Conservation (phyloP, 2,888 invertebrate species). For the Corythucha ciliata region DNA sequence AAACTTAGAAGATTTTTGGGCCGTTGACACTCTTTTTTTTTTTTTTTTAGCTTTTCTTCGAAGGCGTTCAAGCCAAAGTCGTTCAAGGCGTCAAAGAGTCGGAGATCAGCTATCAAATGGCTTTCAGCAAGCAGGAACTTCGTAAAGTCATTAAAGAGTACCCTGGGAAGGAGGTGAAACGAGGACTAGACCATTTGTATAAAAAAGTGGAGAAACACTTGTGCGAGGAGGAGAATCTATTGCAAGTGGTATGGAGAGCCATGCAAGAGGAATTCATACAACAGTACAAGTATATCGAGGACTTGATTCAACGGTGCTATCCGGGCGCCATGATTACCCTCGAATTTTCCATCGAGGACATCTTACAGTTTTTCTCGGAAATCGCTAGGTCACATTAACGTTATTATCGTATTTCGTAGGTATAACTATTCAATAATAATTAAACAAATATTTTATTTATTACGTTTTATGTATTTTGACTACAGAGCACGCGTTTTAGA, state of each 20-base stretch:
- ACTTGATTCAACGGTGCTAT: conserved; percentile 89
- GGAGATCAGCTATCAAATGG: conserved; percentile 95
- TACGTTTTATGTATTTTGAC: background rate
- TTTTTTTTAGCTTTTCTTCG: conserved; percentile 75
- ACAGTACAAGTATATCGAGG: conserved; percentile 88
- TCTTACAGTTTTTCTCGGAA: conserved; percentile 93
- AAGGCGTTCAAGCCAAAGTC: conserved; percentile 89
- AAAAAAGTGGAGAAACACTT: conserved; percentile 96
- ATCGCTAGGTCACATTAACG: conserved; percentile 86
- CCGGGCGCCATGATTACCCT: conserved; percentile 87
- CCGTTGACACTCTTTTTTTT: conserved; percentile 16
- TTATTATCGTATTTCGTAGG: background rate
- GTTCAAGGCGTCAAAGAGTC: conserved; percentile 90
- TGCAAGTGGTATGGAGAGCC: conserved; percentile 95
- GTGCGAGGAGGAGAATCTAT: conserved; percentile 83
- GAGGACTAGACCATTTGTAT: conserved; percentile 83
- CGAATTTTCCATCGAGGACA: conserved; percentile 92
- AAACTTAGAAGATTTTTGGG: background rate
- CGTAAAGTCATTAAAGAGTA: conserved; percentile 90
- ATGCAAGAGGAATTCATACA: conserved; percentile 99
- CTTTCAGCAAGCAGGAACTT: conserved; percentile 93
- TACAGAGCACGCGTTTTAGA: background rate
- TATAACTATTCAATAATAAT: background rate
- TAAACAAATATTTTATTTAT: background rate
- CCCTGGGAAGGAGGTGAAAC: conserved; percentile 86